Base-by-base conservation (phyloP, 2,888 invertebrate genomes). In the Lacanobia wlatinum region DNA sequence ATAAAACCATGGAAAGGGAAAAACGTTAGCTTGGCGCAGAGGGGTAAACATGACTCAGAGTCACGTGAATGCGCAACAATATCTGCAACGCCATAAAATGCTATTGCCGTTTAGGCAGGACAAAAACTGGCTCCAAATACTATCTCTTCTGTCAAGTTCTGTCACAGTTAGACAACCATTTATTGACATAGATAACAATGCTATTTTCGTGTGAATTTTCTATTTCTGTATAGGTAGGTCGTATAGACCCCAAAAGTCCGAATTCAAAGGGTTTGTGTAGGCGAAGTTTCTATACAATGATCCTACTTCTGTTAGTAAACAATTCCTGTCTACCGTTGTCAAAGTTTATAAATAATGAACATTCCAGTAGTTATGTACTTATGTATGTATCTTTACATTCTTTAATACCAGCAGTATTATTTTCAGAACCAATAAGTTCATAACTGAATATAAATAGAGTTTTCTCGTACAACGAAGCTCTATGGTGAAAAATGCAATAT, bases 271-370 rank as follows among this genome's bases (percentile, higher is more conserved):
- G 48, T 28, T 46, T 46, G n/a, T 12, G n/a, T 53, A 21, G 1
- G 1, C 34, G 46, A 53, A 63, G 40, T 53, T 59, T 43, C 71
- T 46, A 58, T 64, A 43, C 76, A 48, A 52, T 48, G 58, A 63
- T 34, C 43, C 12, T 23, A 63, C 40, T 76, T 43, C 43, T 16
- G 53, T 69, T 40, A 12, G 48, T 63, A 70, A 80, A 82, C 78
- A 82, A 82, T 82, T 60, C 60, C 16, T 68, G 82, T 79, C 72
- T 58, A 77, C 82, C 82, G 67, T 67, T 64, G 61, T 82, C 79
- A 79, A 70, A 63, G 23, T 76, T 38, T 70, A 16, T 43, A 64
- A 46, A 79, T 73, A 46, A 79, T 73, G 73, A 56, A 52, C 21
- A 23, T 59, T 40, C 23, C 38, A 18, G n/a, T 52, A 28, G 46